Percentiles rank a stretch among this genome's conserved stretches.
phyloP scores from a whole-genome alignment of 2,888 invertebrate genomes.

The Ptychoptera albimana region DNA sequence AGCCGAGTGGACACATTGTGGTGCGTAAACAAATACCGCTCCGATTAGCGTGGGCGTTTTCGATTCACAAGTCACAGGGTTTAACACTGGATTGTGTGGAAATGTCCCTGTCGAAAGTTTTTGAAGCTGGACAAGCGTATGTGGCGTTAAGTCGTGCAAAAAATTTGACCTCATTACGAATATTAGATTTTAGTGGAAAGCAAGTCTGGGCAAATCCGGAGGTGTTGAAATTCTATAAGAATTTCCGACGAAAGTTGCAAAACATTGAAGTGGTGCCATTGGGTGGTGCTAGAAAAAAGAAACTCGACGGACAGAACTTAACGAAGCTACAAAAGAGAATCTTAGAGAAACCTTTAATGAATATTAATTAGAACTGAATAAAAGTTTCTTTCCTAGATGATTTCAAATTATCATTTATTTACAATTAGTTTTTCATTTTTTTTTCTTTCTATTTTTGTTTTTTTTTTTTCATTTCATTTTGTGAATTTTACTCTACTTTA shows the following conservation, averaged over 20 bases:
- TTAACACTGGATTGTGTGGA: slow-evolving; percentile 90
- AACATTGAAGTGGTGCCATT: slow-evolving; percentile 47
- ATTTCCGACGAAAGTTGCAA: slow-evolving; percentile 45
- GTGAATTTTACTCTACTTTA: too few species aligned
- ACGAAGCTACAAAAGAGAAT: neutral
- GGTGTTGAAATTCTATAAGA: slow-evolving; percentile 69
- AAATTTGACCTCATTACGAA: slow-evolving; percentile 66
- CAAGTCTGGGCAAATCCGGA: slow-evolving; percentile 81
- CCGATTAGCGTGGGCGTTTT: slow-evolving; percentile 92
- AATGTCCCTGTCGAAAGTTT: slow-evolving; percentile 79
- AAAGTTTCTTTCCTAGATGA: too few species aligned
- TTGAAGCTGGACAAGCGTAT: slow-evolving; percentile 93
- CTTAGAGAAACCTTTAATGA: neutral
- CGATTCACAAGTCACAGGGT: slow-evolving; percentile 93
- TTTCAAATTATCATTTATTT: too few species aligned
- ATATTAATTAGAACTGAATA: slow-evolving; percentile 2
- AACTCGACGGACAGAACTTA: slow-evolving; percentile 11
- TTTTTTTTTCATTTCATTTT: too few species aligned
- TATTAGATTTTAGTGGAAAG: slow-evolving; percentile 69
- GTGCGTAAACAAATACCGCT: slow-evolving; percentile 63
- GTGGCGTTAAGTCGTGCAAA: slow-evolving; percentile 88
- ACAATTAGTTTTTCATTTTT: too few species aligned
- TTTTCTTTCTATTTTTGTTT: too few species aligned
- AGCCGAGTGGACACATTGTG: slow-evolving; percentile 36
- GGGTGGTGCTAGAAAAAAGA: slow-evolving; percentile 26